phyloP scores from a whole-genome alignment of 2,113 vertebrate genomes.

The Vidua macroura region DNA sequence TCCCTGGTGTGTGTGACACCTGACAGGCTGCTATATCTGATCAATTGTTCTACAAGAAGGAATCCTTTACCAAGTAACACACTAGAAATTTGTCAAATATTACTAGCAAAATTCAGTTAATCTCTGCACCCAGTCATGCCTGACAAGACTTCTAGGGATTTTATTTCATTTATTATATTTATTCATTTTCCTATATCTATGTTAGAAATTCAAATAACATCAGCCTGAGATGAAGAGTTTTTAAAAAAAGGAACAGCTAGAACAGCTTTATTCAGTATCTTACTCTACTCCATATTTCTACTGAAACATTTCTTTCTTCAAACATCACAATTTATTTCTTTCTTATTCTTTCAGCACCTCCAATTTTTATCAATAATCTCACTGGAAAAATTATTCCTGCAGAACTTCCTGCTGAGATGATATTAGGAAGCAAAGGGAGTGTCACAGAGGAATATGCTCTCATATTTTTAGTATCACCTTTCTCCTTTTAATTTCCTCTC shows the following conservation, averaged over 20 bases:
- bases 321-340: neutral
- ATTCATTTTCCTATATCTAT: neutral
- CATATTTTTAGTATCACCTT: constrained; percentile 25
- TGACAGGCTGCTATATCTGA: constrained; percentile 12
- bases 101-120: constrained; percentile 17
- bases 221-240: neutral
- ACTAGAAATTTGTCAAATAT: constrained; percentile 9
- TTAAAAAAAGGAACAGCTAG: neutral
- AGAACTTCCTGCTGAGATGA: constrained; percentile 27
- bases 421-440: neutral
- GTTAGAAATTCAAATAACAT: neutral
- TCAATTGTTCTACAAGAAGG: neutral
- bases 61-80: constrained; percentile 2
- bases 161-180: neutral
- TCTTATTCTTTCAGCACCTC: neutral
- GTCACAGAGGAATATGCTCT: neutral
- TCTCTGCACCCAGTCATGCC: neutral
- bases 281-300: neutral
- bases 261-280: neutral
- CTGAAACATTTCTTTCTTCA: neutral
- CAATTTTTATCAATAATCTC: neutral
- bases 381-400: neutral
- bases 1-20: neutral
- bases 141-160: neutral
- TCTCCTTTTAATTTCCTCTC: constrained; percentile 42